phyloP scores from a whole-genome alignment of 2,888 invertebrate genomes.

The Brenthis daphne region DNA sequence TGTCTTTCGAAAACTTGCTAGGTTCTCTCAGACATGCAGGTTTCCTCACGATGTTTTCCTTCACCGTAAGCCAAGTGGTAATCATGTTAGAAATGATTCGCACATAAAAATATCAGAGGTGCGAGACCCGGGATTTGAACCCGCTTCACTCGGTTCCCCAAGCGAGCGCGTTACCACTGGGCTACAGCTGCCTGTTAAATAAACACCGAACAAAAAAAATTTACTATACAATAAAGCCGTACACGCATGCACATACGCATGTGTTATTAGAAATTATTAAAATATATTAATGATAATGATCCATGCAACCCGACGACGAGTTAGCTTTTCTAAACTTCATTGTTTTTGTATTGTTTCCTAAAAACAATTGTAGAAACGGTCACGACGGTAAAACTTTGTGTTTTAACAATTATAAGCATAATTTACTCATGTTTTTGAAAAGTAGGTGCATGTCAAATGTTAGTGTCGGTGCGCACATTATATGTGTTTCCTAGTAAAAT shows the following conservation, averaged over 20 bases:
- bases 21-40: too few relatives aligned
- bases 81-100: too few relatives aligned
- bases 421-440: constrained; percentile 30
- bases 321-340: constrained; percentile 46
- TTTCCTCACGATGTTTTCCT: too few relatives aligned
- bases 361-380: constrained; percentile 38
- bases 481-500: constrained; percentile 34
- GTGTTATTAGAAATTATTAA: constrained; percentile 34
- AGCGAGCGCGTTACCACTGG: too few relatives aligned
- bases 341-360: constrained; percentile 42
- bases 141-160: too few relatives aligned
- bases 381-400: constrained; percentile 32
- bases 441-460: constrained; percentile 39
- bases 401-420: constrained; percentile 38
- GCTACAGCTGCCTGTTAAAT: too few relatives aligned
- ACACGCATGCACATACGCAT: neutral
- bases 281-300: constrained; percentile 41
- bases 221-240: neutral
- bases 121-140: too few relatives aligned
- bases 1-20: too few relatives aligned
- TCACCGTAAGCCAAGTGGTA: too few relatives aligned
- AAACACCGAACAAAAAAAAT: too few relatives aligned
- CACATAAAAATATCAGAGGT: too few relatives aligned
- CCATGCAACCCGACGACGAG: constrained; percentile 22
- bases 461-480: constrained; percentile 24